Evolutionary conservation across 23 tunicate genomes (phyloP), one percentile per base, ranked within the genome.

Genomic region (Diplosoma virens): DNA sequence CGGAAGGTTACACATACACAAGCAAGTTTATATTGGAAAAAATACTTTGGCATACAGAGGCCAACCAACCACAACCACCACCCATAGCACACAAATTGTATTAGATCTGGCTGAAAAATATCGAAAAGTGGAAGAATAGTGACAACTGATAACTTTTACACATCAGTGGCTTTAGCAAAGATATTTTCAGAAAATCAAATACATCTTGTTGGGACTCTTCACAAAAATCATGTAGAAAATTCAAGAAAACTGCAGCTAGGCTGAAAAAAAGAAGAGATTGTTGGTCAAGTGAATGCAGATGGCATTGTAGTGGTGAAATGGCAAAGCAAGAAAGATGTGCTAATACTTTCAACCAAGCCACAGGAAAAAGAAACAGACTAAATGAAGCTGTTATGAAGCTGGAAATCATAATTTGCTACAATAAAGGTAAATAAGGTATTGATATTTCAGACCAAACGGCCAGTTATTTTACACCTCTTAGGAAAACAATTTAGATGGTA

Each of bases 11-110:
- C 45, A 32, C 20, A 32, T 26, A 17, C 0, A n/a, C 18, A n/a
- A n/a, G n/a, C n/a, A 30, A 16, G 72, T 66, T 0, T 1, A 66
- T 66, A 46, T 32, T 32, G 72, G 72, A 66, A 66, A 66, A 0
- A 17, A 0, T 66, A 22, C 46, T 32, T 32, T 33, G 45, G 72
- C 46, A 66, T 21, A 32, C 41, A 66, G 72, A 66, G 72, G n/a
- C n/a, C 63, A 56, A 56, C 63, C 63, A 56, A 56, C 63, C 21
- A 25, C 63, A 56, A 56, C 63, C 63, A 56, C 63, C 20, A 56
- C 63, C 63, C 63, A 56, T 56, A 56, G 24, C 63, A 56, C 63
- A 56, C 63, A 56, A 56, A 56, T 56, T 56, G 63, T 20, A 0
- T 0, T 32, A 22, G 72, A 66, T 33, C 46, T 66, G 22, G 45